A percentile compares a stretch with the other conserved stretches of the same genome.
Conservation (phyloP, 2,888 invertebrate genomes). For the Caradrina kadenii region DNA sequence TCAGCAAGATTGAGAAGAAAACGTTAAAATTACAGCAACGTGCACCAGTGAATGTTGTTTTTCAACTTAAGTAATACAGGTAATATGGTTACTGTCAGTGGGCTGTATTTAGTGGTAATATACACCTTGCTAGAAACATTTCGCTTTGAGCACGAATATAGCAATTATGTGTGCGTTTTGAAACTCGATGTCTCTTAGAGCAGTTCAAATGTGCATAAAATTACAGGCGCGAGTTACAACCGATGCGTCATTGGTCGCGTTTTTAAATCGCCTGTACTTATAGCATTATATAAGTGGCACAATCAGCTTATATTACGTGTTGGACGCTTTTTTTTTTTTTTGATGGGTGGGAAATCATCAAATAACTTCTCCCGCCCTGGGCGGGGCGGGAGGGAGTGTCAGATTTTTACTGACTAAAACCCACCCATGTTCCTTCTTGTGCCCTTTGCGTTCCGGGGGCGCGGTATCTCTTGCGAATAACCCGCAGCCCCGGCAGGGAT, state of each 20-base stretch:
- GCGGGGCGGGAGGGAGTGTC: no score
- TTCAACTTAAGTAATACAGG: slow-evolving; percentile 42
- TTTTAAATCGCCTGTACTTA: slow-evolving; percentile 82
- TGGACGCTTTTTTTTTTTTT: no score
- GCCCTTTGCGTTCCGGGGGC: no score
- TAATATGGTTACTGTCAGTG: slow-evolving; percentile 50
- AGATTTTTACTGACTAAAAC: no score
- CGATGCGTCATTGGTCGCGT: slow-evolving; percentile 88
- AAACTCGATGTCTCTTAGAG: slow-evolving; percentile 59
- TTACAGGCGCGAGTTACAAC: slow-evolving; percentile 84
- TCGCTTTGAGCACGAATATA: slow-evolving; percentile 64
- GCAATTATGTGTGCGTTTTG: slow-evolving; percentile 64
- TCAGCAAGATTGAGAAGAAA: slow-evolving; percentile 24
- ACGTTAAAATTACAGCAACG: slow-evolving; percentile 23
- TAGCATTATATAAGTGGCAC: slow-evolving; percentile 59
- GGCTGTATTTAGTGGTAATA: slow-evolving; percentile 57
- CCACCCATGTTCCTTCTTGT: no score
- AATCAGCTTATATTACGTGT: slow-evolving; percentile 57
- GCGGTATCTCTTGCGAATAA: no score
- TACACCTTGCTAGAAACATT: slow-evolving; percentile 56
- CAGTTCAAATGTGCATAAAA: slow-evolving; percentile 78
- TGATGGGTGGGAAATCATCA: no score
- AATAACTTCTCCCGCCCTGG: no score
- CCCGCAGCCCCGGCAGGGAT: no score
- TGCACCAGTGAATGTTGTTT: slow-evolving; percentile 59